Percentiles rank a stretch among this genome's conserved stretches.
phyloP scores from a whole-genome alignment of 2,113 vertebrate genomes.

The Phylloscopus trochiloides region DNA sequence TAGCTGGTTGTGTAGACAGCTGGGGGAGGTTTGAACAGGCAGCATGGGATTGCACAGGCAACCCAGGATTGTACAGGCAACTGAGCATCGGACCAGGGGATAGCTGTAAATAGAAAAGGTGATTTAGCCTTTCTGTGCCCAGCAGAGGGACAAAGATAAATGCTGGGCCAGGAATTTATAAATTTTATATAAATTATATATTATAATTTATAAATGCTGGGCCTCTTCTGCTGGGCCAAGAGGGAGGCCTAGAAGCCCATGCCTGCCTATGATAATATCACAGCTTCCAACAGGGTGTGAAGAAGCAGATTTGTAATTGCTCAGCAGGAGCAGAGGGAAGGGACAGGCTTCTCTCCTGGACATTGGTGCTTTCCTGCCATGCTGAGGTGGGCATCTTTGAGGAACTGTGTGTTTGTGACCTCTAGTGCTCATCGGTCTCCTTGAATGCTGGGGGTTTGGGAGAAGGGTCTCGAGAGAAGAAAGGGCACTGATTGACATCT shows the following conservation, averaged over 20 bases:
- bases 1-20: not conserved
- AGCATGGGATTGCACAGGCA: not conserved
- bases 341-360: not conserved
- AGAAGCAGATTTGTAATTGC: not conserved
- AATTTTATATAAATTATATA: too few species aligned
- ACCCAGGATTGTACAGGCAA: not conserved
- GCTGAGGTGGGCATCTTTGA: not conserved
- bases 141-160: not conserved
- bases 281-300: not conserved
- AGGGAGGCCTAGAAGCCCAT: not conserved
- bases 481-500: not conserved
- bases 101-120: not conserved
- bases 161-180: too few species aligned
- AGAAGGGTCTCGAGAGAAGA: not conserved
- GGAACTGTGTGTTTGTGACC: not conserved
- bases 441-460: not conserved
- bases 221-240: not conserved
- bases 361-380: fast-evolving
- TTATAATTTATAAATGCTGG: too few species aligned
- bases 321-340: fast-evolving
- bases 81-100: not conserved
- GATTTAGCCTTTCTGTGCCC: not conserved
- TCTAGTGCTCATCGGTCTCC: not conserved
- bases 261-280: too few species aligned
- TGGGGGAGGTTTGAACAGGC: not conserved